A percentile compares a stretch with the other conserved stretches of the same genome.
Conservation (phyloP, 2,113 vertebrate species). For the Vidua macroura region DNA sequence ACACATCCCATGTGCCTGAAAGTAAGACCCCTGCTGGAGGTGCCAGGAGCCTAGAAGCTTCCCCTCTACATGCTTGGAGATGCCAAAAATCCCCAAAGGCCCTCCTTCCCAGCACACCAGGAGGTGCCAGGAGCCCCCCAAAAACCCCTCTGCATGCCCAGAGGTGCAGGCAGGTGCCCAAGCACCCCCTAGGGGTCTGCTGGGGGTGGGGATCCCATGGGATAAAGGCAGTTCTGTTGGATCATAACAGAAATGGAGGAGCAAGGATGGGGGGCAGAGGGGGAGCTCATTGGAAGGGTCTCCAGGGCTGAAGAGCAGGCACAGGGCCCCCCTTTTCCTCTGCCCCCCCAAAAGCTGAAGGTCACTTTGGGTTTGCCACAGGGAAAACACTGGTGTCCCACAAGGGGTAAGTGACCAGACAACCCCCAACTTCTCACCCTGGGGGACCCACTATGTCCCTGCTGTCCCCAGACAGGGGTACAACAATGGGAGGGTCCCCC, state of each 20-base stretch:
- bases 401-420: not conserved
- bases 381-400: not conserved
- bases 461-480: not conserved
- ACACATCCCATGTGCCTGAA: not conserved
- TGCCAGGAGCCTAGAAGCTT: not conserved
- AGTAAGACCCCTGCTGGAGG: not conserved
- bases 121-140: not conserved
- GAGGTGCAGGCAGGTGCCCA: not conserved
- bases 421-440: not conserved
- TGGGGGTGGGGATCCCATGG: not conserved
- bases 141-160: not conserved
- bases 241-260: not conserved
- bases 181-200: no score
- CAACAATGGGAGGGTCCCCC: not conserved
- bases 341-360: not conserved
- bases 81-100: not conserved
- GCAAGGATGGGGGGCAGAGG: not conserved
- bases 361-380: not conserved
- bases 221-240: not conserved
- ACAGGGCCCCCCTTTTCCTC: not conserved
- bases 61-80: not conserved
- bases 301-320: not conserved
- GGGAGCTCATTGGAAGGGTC: not conserved
- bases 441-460: not conserved
- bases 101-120: not conserved